Evolutionary conservation across 2,888 invertebrate species (phyloP).

Genomic region (Philhelius pedissequus): DNA sequence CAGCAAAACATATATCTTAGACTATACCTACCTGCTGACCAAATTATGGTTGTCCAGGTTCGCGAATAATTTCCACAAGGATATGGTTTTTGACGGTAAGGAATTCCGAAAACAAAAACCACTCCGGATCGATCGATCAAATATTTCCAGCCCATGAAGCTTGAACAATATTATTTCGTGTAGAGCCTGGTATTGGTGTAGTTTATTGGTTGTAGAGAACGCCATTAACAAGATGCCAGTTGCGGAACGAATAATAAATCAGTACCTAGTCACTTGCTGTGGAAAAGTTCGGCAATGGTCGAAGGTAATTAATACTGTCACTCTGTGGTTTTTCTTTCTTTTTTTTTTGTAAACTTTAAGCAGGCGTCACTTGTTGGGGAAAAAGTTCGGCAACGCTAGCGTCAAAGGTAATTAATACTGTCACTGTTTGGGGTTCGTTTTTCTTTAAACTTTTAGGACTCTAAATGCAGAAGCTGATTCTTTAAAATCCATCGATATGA

Average conservation of each 20-base stretch:
- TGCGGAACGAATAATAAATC: slow-evolving; percentile 50
- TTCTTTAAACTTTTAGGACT: slow-evolving; percentile 10
- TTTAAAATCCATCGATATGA: background rate
- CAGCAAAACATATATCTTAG: background rate
- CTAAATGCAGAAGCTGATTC: slow-evolving; percentile 4
- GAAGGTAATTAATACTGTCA: slow-evolving; percentile 41
- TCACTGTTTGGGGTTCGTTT: background rate
- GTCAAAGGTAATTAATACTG: slow-evolving; percentile 37
- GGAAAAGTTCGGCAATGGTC: slow-evolving; percentile 23
- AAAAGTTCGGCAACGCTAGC: slow-evolving; percentile 37
- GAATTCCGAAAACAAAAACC: background rate
- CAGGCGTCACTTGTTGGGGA: slow-evolving; percentile 23
- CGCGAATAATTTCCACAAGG: slow-evolving; percentile 9
- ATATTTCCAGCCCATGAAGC: slow-evolving; percentile 38
- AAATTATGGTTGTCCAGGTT: background rate
- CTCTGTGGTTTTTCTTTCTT: background rate
- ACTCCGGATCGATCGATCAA: slow-evolving; percentile 5
- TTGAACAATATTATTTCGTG: background rate
- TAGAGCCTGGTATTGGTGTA: background rate
- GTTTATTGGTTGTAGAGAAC: background rate
- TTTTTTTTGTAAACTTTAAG: too few relatives aligned
- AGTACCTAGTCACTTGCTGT: slow-evolving; percentile 34
- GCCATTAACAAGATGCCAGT: slow-evolving; percentile 20
- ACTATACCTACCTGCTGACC: slow-evolving; percentile 12
- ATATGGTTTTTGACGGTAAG: background rate